Evolutionary conservation across 2,888 invertebrate genomes (phyloP).

Genomic region (Agrotis segetum): DNA sequence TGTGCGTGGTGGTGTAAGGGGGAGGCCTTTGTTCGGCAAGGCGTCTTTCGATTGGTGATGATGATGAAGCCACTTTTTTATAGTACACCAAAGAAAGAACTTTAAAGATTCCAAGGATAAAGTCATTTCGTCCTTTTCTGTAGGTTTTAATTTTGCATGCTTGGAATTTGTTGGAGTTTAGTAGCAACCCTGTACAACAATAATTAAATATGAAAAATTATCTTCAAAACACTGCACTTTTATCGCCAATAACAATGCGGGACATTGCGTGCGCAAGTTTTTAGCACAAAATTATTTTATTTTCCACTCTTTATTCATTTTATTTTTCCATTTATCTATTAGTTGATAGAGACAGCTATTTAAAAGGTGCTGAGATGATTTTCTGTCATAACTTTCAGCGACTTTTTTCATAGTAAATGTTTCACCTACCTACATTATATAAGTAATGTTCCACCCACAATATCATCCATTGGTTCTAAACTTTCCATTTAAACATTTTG

Average conservation of each 20-base stretch:
- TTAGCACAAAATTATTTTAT: neutral
- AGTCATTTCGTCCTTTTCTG: neutral
- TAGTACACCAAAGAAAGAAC: neutral
- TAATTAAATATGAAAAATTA: neutral
- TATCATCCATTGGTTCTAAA: conserved; percentile 14
- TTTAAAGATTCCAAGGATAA: neutral
- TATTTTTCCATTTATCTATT: conserved; percentile 35
- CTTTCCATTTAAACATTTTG: conserved; percentile 5
- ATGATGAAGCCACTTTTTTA: no score
- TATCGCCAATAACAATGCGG: neutral
- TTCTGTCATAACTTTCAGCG: conserved; percentile 39
- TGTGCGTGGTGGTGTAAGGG: no score
- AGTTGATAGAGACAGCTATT: conserved; percentile 44
- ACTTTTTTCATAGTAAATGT: conserved; percentile 17
- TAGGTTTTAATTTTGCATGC: neutral
- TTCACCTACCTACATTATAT: conserved; percentile 5
- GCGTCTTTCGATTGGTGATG: no score
- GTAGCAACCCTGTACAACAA: neutral
- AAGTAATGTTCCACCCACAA: conserved; percentile 30
- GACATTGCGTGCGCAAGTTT: conserved; percentile 6
- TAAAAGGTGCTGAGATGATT: conserved; percentile 18
- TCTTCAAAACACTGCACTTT: conserved; percentile 34
- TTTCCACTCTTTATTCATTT: conserved; percentile 11
- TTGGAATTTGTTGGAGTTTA: no score
- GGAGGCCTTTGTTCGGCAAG: no score